Evolutionary conservation across 92 coral and sea anemone species (phyloP).

Genomic region (Phymanthus crucifer): DNA sequence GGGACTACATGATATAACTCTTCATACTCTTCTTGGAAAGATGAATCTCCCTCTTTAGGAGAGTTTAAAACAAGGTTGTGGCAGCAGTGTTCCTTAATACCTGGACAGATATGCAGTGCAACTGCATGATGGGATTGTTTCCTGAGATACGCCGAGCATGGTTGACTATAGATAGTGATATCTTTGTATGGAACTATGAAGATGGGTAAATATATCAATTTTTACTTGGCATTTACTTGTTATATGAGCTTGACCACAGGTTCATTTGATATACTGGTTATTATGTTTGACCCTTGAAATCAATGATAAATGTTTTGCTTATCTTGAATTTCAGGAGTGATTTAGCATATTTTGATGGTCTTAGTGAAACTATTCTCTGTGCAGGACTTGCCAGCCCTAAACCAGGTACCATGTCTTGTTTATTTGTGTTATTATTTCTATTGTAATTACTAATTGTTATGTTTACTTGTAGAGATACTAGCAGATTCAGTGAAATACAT

Average conservation of each 20-base stretch:
- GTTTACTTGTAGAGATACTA: constrained; percentile 63
- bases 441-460: not conserved
- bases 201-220: constrained; percentile 78
- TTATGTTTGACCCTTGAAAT: not conserved
- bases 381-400: constrained; percentile 90
- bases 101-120: constrained; percentile 88
- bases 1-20: too few species aligned
- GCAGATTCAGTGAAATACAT: constrained; percentile 85
- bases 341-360: constrained; percentile 97
- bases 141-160: constrained; percentile 98
- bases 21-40: too few species aligned
- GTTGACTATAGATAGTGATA: constrained; percentile 97
- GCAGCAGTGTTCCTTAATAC: constrained; percentile 18
- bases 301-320: not conserved
- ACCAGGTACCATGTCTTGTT: constrained; percentile 59
- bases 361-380: constrained; percentile 95
- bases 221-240: not conserved
- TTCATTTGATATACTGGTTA: not conserved
- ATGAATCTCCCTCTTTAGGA: not conserved
- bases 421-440: not conserved
- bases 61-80: not conserved
- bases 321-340: constrained; percentile 67
- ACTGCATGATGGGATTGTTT: constrained; percentile 97
- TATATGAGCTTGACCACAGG: not conserved
- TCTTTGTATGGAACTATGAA: constrained; percentile 98